These are phyloP conservation scores for Sarcophilus harrisii DNA, from an alignment of 2,797 vertebrate species.

Conservation along the genomic window DNA sequence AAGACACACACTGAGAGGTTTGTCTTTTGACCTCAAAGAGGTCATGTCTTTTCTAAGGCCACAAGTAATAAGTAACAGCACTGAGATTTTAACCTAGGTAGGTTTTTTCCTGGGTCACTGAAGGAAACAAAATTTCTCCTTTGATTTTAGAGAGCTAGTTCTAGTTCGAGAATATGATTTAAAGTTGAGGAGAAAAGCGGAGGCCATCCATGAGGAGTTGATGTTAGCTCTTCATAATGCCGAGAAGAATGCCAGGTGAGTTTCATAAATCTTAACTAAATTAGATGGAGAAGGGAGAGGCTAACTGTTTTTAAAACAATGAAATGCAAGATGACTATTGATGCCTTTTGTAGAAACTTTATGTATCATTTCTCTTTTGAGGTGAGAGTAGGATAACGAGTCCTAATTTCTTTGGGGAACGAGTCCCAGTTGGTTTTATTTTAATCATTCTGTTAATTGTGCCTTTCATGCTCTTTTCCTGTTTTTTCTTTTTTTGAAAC, in stretches of 20 bases:
- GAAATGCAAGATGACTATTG: not conserved
- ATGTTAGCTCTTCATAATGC: conserved; percentile 85
- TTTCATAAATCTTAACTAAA: conserved; percentile 36
- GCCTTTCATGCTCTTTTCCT: not conserved
- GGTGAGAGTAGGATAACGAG: conserved; percentile 3
- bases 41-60: not conserved
- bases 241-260: conserved; percentile 89
- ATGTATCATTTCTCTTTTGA: conserved; percentile 7
- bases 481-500: not conserved
- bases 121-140: conserved; percentile 21
- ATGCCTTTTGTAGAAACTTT: not conserved
- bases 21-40: not conserved
- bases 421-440: not conserved
- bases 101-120: conserved; percentile 7
- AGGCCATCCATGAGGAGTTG: conserved; percentile 86
- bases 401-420: not conserved
- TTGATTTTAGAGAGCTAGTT: conserved; percentile 88
- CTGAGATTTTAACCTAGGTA: too few species aligned
- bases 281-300: not conserved
- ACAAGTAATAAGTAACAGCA: not conserved
- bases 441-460: not conserved
- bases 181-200: conserved; percentile 86
- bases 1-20: not conserved
- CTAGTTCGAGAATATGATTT: conserved; percentile 86
- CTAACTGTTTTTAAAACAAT: not conserved